Conservation (phyloP, 1,140 invertebrate species). For the Papilio aristodemus region DNA sequence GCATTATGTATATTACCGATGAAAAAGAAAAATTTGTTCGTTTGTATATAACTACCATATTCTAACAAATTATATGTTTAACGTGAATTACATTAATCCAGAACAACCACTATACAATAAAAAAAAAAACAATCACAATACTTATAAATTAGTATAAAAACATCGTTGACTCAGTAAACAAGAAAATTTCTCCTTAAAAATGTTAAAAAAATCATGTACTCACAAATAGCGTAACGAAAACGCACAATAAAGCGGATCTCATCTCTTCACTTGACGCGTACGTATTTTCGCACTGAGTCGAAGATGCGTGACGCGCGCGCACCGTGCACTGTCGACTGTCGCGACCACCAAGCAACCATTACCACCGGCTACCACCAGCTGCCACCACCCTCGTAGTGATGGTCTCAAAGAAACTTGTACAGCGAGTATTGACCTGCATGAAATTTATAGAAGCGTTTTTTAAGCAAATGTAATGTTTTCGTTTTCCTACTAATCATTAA, state of each 20-base stretch:
- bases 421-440: conserved; percentile 24
- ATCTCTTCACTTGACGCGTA: conserved; percentile 64
- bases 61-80: no score
- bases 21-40: no score
- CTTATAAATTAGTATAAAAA: conserved; percentile 29
- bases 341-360: neutral
- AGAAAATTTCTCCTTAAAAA: conserved; percentile 34
- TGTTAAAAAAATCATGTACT: conserved; percentile 45
- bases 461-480: no score
- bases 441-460: no score
- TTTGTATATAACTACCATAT: no score
- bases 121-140: neutral
- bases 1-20: no score
- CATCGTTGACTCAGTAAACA: no score
- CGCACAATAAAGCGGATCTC: conserved; percentile 61
- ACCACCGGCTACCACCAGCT: conserved; percentile 43
- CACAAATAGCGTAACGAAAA: conserved; percentile 65
- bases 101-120: no score
- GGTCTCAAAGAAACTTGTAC: conserved; percentile 21
- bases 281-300: conserved; percentile 35
- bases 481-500: no score
- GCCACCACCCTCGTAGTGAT: conserved; percentile 33
- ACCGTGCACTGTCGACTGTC: conserved; percentile 51
- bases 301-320: conserved; percentile 56
- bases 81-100: no score